Base-by-base conservation (phyloP, 2,113 vertebrate species). In the Anhinga rufa region DNA sequence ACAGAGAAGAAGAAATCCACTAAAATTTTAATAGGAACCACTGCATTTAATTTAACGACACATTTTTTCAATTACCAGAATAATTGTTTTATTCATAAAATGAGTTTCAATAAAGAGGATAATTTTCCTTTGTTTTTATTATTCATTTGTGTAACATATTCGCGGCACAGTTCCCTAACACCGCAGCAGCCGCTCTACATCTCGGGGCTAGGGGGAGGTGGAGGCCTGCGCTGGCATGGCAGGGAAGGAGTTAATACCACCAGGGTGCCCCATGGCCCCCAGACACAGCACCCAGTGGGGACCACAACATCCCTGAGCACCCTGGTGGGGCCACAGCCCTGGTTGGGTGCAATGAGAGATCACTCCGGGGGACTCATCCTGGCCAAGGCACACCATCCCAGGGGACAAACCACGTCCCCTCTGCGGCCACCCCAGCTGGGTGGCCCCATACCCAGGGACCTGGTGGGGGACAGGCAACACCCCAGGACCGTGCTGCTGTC, bases 21-120 rank as follows among this genome's bases (percentile, higher is more conserved):
- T 98, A 98, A 98, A 98, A 98, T 98, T 98, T 98, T 98, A 98
- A 98, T 98, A 98, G 98, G 98, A 98, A 98, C 97, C 97, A 98
- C 98, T 98, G 98, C 98, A 98, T 98, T 98, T 98, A 98, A 98
- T 98, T 98, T 98, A 98, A 98, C 86, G 96, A 98, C 98, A 98
- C 98, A 98, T 98, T 98, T 98, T 98, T 98, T 98, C 98, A 98
- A 98, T 98, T 98, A 98, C 98, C 97, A 98, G 98, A 98, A 98
- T 98, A 98, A 98, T 98, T 98, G 98, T 98, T 98, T 98, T 98
- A 98, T 98, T 98, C 98, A 98, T 98, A 98, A 98, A 98, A 98
- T 40, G 97, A 97, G 98, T 98, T 98, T 98, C 98, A 98, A 98
- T 98, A 98, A 98, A 97, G 98, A 98, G 98, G 98, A 98, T 98